These are phyloP conservation scores for Perdix hodgsoniae DNA, from an alignment of 2,797 vertebrate species.

Conservation along the genomic window DNA sequence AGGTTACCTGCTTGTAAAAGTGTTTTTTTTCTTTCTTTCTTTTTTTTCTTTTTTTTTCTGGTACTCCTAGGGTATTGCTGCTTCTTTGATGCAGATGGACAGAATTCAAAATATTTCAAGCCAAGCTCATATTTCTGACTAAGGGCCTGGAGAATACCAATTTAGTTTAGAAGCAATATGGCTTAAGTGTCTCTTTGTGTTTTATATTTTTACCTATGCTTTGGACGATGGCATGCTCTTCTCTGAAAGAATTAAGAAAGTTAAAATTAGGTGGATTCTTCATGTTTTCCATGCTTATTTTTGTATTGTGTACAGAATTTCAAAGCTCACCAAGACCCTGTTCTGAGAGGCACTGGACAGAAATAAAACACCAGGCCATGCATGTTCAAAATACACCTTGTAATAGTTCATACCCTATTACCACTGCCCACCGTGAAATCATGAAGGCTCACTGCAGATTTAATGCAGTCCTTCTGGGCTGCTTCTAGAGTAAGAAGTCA, in stretches of 20 bases:
- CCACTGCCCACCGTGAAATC: not conserved
- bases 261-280: conserved; percentile 26
- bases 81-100: conserved; percentile 26
- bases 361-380: not conserved
- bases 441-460: not conserved
- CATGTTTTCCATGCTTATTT: not conserved
- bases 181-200: conserved; percentile 31
- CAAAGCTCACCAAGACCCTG: fast-evolving
- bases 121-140: conserved; percentile 32
- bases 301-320: not conserved
- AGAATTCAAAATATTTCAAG: conserved; percentile 16
- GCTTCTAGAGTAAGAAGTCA: not conserved
- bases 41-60: not conserved
- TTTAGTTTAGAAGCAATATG: conserved; percentile 64
- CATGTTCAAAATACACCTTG: not conserved
- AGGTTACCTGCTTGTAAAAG: not conserved
- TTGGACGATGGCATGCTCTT: not conserved
- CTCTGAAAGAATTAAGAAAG: not conserved
- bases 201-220: conserved; percentile 21
- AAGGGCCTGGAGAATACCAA: conserved; percentile 49
- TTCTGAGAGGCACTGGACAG: not conserved
- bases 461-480: not conserved
- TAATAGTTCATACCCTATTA: not conserved
- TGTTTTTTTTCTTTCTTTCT: not conserved
- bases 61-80: not conserved